Base-by-base conservation (phyloP, 1,140 invertebrate species). In the Adelges cooleyi region DNA sequence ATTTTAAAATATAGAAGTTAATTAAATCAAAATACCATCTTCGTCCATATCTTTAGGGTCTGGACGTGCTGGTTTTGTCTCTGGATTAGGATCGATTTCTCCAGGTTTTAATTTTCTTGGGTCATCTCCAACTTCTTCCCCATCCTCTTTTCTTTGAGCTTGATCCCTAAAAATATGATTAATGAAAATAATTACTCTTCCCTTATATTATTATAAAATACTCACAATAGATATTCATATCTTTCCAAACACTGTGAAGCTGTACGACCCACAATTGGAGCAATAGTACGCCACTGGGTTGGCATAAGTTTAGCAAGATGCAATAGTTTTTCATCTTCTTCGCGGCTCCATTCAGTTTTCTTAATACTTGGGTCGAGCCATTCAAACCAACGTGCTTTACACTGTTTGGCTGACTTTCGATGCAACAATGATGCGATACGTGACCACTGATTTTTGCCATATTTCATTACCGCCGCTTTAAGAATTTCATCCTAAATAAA, bases 41-140 rank as follows among this genome's bases (percentile, higher is more conserved):
- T 99, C 95, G 79, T 99, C 96, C 96, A 99, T 99, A 74, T 99
- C 96, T 72, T 98, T 95, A n/a, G 96, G 95, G 80, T 99, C 96
- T 15, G 97, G 96, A 65, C 96, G 80, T 0, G 96, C 97, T 25
- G 97, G 97, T 76, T 99, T 99, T 13, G 95, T 99, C 78, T 99
- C 97, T 20, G 97, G 97, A 78, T 98, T 98, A 0, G 96, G 96
- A 78, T 99, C 97, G 74, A 99, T 99, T 80, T 99, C 96, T 50
- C 96, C 96, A 2, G 95, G 95, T 75, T 95, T 95, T 0, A 99
- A 78, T 75, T 98, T 98, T 18, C 95, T 80, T 0, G 95, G 95
- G 78, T 99, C 95, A 75, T 95, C 90, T 50, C 83, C 84, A 62
- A 87, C 84, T 75, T 94, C 90, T 65, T 94, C 90, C 11, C 90